Conservation (phyloP, 2,797 vertebrate genomes). For the Acipenser oxyrinchus region DNA sequence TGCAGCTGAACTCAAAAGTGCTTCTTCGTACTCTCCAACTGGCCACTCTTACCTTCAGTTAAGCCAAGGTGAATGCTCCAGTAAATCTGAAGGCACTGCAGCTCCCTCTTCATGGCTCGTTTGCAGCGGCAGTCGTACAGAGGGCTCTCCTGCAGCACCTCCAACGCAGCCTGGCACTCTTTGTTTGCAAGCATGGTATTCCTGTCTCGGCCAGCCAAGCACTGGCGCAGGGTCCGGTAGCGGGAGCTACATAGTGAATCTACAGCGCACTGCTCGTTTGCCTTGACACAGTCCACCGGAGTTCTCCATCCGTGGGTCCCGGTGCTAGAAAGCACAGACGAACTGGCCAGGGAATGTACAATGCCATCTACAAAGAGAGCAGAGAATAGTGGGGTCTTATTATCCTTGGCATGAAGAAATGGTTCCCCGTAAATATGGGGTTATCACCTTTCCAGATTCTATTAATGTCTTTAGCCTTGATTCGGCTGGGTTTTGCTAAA, state of each 20-base stretch:
- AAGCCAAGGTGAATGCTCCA: slow-evolving; percentile 92
- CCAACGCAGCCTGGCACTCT: slow-evolving; percentile 87
- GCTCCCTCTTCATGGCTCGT: slow-evolving; percentile 89
- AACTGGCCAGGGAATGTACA: slow-evolving; percentile 57
- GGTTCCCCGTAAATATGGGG: not conserved
- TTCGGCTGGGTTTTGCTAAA: too few species aligned
- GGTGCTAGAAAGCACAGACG: slow-evolving; percentile 49
- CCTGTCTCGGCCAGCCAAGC: slow-evolving; percentile 86
- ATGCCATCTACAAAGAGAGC: slow-evolving; percentile 54
- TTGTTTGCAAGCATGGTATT: slow-evolving; percentile 90
- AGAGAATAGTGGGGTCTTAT: slow-evolving; percentile 6
- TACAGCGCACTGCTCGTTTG: slow-evolving; percentile 83
- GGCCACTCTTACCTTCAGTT: slow-evolving; percentile 68
- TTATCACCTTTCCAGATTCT: too few species aligned
- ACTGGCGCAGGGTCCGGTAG: slow-evolving; percentile 89
- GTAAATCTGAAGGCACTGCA: slow-evolving; percentile 93
- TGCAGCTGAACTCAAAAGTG: too few species aligned
- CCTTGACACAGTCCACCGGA: slow-evolving; percentile 87
- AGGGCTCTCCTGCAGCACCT: slow-evolving; percentile 81
- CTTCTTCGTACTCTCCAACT: too few species aligned
- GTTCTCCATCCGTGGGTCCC: slow-evolving; percentile 64
- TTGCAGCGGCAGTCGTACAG: slow-evolving; percentile 88
- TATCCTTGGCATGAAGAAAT: slow-evolving; percentile 2
- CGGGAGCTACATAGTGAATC: slow-evolving; percentile 84
- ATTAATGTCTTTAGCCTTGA: too few species aligned